Conservation (phyloP, 2,797 vertebrate genomes). For the Sciurus carolinensis region DNA sequence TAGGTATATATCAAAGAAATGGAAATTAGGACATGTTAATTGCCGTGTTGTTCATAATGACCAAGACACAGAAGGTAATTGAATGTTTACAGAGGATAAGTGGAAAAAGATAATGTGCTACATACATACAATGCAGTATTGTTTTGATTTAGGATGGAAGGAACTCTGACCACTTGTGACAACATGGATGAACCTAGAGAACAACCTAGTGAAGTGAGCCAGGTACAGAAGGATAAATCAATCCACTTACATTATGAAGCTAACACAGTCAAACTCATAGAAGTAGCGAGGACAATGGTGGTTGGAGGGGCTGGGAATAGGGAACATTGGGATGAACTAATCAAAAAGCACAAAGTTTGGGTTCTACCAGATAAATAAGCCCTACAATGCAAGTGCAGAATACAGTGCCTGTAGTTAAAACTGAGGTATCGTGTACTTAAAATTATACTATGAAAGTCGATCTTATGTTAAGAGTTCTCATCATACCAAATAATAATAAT, state of each 20-base stretch:
- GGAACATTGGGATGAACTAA: too few species aligned
- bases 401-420: neutral
- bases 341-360: neutral
- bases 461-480: neutral
- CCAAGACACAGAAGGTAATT: neutral
- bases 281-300: neutral
- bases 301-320: neutral
- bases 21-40: neutral
- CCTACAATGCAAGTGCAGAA: neutral
- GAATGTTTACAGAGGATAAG: neutral
- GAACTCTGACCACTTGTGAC: neutral
- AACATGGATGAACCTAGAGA: neutral
- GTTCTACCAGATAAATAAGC: neutral
- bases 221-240: neutral
- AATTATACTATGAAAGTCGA: neutral
- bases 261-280: neutral
- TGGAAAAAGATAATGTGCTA: neutral
- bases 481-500: neutral
- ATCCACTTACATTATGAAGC: neutral
- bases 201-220: neutral
- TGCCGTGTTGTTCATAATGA: neutral
- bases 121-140: neutral
- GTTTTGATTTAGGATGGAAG: neutral
- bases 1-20: neutral
- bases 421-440: neutral